These are phyloP conservation scores for Ceyx cyanopectus DNA, from an alignment of 2,113 vertebrate genomes.

Conservation along the genomic window DNA sequence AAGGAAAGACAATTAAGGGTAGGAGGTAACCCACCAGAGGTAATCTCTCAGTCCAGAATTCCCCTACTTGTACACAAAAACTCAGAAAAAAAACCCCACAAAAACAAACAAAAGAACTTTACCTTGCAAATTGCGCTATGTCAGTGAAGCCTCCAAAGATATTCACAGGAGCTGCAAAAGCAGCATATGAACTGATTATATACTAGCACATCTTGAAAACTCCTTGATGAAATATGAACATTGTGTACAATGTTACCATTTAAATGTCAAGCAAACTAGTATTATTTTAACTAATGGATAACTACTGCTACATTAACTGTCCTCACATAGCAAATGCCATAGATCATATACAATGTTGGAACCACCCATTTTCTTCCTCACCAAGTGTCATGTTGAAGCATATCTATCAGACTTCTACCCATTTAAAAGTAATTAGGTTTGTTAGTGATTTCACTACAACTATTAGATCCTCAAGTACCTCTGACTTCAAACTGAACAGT, in stretches of 20 bases:
- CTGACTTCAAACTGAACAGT: not conserved
- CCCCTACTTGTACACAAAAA: not conserved
- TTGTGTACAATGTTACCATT: not conserved
- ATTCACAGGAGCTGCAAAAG: not conserved
- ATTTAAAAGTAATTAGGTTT: not conserved
- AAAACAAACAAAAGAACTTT: no score
- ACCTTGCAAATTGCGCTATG: not conserved
- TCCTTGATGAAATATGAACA: not conserved
- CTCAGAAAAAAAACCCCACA: not conserved
- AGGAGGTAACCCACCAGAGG: not conserved
- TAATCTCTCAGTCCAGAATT: not conserved
- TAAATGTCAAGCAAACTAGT: slow-evolving; percentile 3
- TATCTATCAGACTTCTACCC: not conserved
- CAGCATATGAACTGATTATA: not conserved
- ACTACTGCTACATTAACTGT: not conserved
- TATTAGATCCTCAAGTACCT: not conserved
- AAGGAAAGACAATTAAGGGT: not conserved
- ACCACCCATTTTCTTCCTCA: not conserved
- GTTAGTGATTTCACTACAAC: not conserved
- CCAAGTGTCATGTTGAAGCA: not conserved
- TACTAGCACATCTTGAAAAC: not conserved
- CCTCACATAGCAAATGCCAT: not conserved
- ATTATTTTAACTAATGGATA: not conserved
- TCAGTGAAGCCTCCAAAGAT: not conserved
- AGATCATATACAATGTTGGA: not conserved